Conservation (phyloP, 2,888 invertebrate genomes). For the Mayetiola destructor region DNA sequence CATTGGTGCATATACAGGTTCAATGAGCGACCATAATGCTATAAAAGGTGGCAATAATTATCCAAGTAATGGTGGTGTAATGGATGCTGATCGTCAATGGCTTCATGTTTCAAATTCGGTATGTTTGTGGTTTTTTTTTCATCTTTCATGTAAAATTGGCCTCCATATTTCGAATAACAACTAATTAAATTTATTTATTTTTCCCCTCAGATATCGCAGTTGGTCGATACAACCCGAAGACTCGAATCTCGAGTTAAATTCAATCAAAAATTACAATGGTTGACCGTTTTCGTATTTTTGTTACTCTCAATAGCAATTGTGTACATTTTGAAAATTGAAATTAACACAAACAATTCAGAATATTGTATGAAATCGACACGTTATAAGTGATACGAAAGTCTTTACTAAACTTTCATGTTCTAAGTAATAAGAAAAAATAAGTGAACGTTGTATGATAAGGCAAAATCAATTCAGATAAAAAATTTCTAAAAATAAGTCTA, state of each 20-base stretch:
- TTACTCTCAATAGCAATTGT: slow-evolving; percentile 33
- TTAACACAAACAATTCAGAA: slow-evolving; percentile 23
- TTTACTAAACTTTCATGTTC: too few relatives aligned
- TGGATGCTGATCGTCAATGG: slow-evolving; percentile 17
- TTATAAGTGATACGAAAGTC: not conserved
- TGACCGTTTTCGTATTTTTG: slow-evolving; percentile 38
- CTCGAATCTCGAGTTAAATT: slow-evolving; percentile 38
- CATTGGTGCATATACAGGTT: slow-evolving; percentile 22
- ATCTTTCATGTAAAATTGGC: not conserved
- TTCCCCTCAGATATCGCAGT: slow-evolving; percentile 26
- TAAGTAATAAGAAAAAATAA: too few relatives aligned
- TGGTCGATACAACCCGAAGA: slow-evolving; percentile 31
- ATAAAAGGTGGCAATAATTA: slow-evolving; percentile 21
- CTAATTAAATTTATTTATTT: not conserved
- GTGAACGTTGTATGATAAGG: too few relatives aligned
- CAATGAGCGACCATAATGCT: slow-evolving; percentile 24
- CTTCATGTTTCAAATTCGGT: slow-evolving; percentile 15
- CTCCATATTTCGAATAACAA: not conserved
- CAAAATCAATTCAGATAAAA: too few relatives aligned
- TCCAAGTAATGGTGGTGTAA: not conserved
- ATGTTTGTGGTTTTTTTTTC: not conserved
- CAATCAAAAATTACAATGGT: slow-evolving; percentile 38
- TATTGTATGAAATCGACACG: slow-evolving; percentile 26
- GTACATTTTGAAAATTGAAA: slow-evolving; percentile 35
- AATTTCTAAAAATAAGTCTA: too few relatives aligned